A percentile compares a stretch with the other conserved stretches of the same genome.
Evolutionary conservation across 2,113 vertebrate genomes (phyloP).

Genomic region (Microcebus jonahi): DNA sequence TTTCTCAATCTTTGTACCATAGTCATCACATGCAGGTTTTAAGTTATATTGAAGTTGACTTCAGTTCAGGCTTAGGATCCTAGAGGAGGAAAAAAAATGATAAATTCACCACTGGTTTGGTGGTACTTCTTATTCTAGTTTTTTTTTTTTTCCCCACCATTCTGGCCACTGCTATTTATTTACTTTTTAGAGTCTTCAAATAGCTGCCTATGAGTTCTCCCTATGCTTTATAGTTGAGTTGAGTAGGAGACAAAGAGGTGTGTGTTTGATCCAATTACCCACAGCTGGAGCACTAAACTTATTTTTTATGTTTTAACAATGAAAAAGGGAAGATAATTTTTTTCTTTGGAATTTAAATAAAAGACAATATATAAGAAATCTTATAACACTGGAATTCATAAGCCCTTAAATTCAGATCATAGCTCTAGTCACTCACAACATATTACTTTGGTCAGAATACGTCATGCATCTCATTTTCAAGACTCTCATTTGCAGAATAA

Average conservation of each 20-base stretch:
- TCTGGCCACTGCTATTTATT: neutral
- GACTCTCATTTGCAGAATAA: neutral
- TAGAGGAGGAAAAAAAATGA: neutral
- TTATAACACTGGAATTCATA: neutral
- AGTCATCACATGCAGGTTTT: neutral
- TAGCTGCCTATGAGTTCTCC: neutral
- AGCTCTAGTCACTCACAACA: neutral
- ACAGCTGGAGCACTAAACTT: neutral
- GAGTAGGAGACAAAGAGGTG: neutral
- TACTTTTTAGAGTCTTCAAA: neutral
- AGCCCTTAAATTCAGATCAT: neutral
- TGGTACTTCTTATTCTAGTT: neutral
- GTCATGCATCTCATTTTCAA: neutral
- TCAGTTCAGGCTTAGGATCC: neutral
- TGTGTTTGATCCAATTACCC: neutral
- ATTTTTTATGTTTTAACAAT: neutral
- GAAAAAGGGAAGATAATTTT: neutral
- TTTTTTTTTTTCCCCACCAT: neutral
- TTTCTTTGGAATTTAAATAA: neutral
- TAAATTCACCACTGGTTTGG: neutral
- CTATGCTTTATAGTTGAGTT: neutral
- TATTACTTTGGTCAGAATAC: neutral
- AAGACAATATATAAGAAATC: neutral
- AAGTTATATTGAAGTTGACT: neutral
- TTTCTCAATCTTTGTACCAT: neutral